Percentiles rank a stretch among this genome's conserved stretches.
These are phyloP conservation scores for Heterodera carotae DNA, from an alignment of 1,140 invertebrate genomes.

Conservation along the genomic window DNA sequence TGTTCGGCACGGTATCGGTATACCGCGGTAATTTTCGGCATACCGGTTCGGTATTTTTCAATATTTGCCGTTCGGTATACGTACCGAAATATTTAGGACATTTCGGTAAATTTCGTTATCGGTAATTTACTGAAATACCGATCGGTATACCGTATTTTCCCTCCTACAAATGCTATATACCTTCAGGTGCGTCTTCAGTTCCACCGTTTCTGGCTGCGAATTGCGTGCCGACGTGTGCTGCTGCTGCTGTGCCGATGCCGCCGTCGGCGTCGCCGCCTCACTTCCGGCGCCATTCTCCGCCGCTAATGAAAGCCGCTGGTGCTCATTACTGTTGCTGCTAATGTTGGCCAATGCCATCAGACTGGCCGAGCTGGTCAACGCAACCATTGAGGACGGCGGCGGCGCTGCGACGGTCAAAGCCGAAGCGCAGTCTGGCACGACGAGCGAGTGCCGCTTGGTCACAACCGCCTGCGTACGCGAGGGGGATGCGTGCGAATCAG, in stretches of 20 bases:
- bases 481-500: neutral
- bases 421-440: no score
- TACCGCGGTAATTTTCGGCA: no score
- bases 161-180: no score
- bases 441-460: conserved; percentile 3
- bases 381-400: conserved; percentile 5
- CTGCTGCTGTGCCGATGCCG: neutral
- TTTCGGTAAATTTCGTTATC: no score
- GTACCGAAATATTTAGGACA: no score
- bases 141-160: no score
- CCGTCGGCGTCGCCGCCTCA: neutral
- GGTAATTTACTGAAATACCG: no score
- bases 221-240: neutral
- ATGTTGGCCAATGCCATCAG: conserved; percentile 7
- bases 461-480: neutral
- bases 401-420: no score
- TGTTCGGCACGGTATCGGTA: no score
- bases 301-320: no score
- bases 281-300: neutral
- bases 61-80: no score
- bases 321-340: neutral
- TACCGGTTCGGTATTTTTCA: no score
- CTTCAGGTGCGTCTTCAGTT: conserved; percentile 31
- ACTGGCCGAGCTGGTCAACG: conserved; percentile 14
- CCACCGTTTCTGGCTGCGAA: conserved; percentile 11